Conservation (phyloP, 2,113 vertebrate genomes). For the Glaucidium brasilianum region DNA sequence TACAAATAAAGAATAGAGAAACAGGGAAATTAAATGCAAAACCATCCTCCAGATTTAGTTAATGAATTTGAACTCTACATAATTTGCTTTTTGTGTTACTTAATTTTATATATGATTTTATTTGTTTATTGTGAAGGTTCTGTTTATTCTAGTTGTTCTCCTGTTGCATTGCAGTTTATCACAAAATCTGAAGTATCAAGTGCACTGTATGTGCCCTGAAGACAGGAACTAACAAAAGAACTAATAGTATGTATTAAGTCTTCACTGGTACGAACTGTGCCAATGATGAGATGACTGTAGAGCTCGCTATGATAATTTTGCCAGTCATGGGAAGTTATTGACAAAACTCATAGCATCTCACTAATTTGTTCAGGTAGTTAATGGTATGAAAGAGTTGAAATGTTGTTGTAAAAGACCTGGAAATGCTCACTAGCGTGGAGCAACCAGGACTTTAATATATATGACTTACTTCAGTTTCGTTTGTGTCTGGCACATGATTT, state of each 20-base stretch:
- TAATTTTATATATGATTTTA: neutral
- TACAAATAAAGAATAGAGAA: neutral
- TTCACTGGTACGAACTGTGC: neutral
- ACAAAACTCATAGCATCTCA: neutral
- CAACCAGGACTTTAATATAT: neutral
- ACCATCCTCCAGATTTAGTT: neutral
- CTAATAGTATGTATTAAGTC: neutral
- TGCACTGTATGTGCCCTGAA: neutral
- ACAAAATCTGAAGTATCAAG: neutral
- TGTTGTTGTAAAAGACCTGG: neutral
- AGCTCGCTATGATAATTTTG: neutral
- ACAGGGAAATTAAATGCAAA: neutral
- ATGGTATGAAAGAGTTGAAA: neutral
- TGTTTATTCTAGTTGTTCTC: neutral
- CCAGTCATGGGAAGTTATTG: neutral
- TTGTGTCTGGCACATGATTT: neutral
- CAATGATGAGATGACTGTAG: neutral
- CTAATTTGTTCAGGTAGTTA: neutral
- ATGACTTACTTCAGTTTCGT: neutral
- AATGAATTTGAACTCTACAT: neutral
- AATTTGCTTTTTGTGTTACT: neutral
- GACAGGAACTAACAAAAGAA: neutral
- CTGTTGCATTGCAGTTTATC: neutral
- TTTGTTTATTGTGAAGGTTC: neutral
- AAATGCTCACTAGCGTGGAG: neutral